Conservation (phyloP, 2,888 invertebrate genomes). For the Heteromurus nitidus region DNA sequence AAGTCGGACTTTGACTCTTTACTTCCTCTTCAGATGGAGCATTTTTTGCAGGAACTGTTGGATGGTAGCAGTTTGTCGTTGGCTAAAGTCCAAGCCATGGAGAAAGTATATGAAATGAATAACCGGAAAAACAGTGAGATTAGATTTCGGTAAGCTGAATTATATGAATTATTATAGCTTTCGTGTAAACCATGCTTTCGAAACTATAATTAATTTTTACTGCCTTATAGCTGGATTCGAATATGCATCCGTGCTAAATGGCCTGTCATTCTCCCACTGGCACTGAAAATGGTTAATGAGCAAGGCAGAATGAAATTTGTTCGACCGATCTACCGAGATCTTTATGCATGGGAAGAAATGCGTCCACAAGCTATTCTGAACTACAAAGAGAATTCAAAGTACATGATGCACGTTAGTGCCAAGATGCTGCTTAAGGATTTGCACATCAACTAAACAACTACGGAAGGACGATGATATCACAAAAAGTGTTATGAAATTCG, state of each 20-base stretch:
- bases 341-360: slow-evolving; percentile 86
- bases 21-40: slow-evolving; percentile 81
- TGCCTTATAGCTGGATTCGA: slow-evolving; percentile 82
- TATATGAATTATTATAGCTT: background rate
- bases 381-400: slow-evolving; percentile 82
- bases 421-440: slow-evolving; percentile 86
- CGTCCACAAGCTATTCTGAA: slow-evolving; percentile 83
- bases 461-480: too few species aligned
- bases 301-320: slow-evolving; percentile 91
- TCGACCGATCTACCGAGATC: slow-evolving; percentile 78
- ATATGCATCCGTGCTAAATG: slow-evolving; percentile 86
- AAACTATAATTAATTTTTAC: slow-evolving; percentile 10
- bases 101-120: slow-evolving; percentile 81
- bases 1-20: slow-evolving; percentile 79
- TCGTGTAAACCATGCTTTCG: slow-evolving; percentile 22
- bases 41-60: slow-evolving; percentile 83
- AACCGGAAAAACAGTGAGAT: slow-evolving; percentile 86
- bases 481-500: too few species aligned
- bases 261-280: slow-evolving; percentile 81
- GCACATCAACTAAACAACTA: too few species aligned
- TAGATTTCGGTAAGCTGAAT: slow-evolving; percentile 76
- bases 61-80: slow-evolving; percentile 78
- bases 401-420: slow-evolving; percentile 90
- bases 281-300: slow-evolving; percentile 86
- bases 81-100: slow-evolving; percentile 80